phyloP scores from a whole-genome alignment of 2,888 invertebrate genomes.

The Junonia oenone region DNA sequence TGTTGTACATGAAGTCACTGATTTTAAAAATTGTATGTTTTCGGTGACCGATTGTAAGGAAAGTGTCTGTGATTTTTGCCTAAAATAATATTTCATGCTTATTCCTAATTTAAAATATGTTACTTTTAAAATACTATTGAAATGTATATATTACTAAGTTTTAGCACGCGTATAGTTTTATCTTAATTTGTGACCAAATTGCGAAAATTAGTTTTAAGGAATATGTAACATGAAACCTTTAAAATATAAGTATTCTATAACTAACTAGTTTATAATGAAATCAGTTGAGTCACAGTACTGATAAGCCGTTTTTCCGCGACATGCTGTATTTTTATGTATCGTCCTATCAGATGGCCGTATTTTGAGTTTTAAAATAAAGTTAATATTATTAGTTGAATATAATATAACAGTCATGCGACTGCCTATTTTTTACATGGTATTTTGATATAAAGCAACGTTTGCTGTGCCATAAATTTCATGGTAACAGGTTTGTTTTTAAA shows the following conservation, averaged over 20 bases:
- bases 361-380: neutral
- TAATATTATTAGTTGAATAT: too few species aligned
- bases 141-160: constrained; percentile 65
- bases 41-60: constrained; percentile 60
- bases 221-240: constrained; percentile 39
- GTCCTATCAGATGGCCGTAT: neutral
- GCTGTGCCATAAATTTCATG: neutral
- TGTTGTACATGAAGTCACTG: constrained; percentile 11
- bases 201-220: constrained; percentile 33
- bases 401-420: too few species aligned
- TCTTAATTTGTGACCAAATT: constrained; percentile 68
- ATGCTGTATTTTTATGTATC: neutral
- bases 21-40: constrained; percentile 13
- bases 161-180: constrained; percentile 48
- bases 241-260: constrained; percentile 36
- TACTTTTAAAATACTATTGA: constrained; percentile 50
- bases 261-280: constrained; percentile 20
- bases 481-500: neutral
- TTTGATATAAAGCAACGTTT: neutral
- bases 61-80: constrained; percentile 78
- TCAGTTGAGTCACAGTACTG: neutral
- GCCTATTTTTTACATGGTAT: too few species aligned
- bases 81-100: constrained; percentile 68
- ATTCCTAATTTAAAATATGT: constrained; percentile 65
- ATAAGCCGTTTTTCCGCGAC: neutral